phyloP scores from a whole-genome alignment of 2,888 invertebrate species.

The Euspilapteryx auroguttella region DNA sequence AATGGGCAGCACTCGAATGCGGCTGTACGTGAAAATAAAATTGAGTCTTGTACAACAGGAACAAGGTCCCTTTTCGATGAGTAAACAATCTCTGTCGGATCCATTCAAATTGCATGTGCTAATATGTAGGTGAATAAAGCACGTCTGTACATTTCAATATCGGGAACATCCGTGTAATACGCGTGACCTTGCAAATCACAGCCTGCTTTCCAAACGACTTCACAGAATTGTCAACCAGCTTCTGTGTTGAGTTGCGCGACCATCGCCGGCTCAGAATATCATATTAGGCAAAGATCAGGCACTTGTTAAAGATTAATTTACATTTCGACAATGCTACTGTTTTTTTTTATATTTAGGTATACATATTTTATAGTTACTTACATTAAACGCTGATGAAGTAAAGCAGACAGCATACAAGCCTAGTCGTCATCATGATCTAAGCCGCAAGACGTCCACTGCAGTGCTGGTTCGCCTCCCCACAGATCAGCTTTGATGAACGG shows the following conservation, averaged over 20 bases:
- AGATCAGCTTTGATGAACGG: too few species aligned
- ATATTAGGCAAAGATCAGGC: slow-evolving; percentile 10
- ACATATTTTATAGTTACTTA: too few species aligned
- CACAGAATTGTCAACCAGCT: slow-evolving; percentile 46
- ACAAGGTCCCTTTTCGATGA: slow-evolving; percentile 26
- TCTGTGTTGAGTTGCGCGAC: slow-evolving; percentile 48
- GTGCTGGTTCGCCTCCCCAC: too few species aligned
- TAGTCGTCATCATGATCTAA: too few species aligned
- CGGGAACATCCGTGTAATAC: slow-evolving; percentile 62
- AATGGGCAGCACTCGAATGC: slow-evolving; percentile 42
- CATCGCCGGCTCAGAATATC: slow-evolving; percentile 21
- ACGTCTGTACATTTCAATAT: slow-evolving; percentile 59
- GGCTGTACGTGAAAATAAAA: slow-evolving; percentile 11
- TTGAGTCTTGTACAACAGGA: too few species aligned
- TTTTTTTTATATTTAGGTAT: too few species aligned
- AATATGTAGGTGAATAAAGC: slow-evolving; percentile 61
- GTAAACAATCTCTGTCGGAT: slow-evolving; percentile 24
- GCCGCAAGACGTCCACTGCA: too few species aligned
- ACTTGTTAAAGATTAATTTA: slow-evolving; percentile 7
- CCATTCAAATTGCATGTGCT: slow-evolving; percentile 43
- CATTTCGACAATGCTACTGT: too few species aligned
- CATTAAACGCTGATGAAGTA: too few species aligned
- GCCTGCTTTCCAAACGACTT: slow-evolving; percentile 61
- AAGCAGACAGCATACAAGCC: too few species aligned
- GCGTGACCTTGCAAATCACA: slow-evolving; percentile 62